Percentiles rank a stretch among this genome's conserved stretches.
Conservation (phyloP, 2,888 invertebrate genomes). For the Apamea crenata region DNA sequence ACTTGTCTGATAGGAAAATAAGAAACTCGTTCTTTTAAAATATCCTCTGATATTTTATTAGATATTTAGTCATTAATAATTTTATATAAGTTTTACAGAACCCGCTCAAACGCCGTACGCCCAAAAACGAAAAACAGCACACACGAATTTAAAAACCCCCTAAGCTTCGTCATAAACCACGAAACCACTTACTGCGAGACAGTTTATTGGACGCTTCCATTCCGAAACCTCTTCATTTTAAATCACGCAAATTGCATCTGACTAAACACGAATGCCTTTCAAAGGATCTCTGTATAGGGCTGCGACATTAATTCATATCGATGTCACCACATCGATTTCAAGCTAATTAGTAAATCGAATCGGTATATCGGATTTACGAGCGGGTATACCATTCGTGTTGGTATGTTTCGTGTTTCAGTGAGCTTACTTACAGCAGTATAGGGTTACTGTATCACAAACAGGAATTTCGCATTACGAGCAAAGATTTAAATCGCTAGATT, state of each 20-base stretch:
- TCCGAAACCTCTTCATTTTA: slow-evolving; percentile 29
- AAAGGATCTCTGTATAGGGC: slow-evolving; percentile 23
- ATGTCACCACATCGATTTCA: slow-evolving; percentile 29
- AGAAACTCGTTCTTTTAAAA: neutral
- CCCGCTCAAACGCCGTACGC: neutral
- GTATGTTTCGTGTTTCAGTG: slow-evolving; percentile 39
- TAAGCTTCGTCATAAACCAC: slow-evolving; percentile 35
- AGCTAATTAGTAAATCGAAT: slow-evolving; percentile 32
- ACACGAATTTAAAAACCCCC: slow-evolving; percentile 11
- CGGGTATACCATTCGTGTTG: slow-evolving; percentile 26
- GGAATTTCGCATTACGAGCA: slow-evolving; percentile 31
- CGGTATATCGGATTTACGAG: slow-evolving; percentile 14
- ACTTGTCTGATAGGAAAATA: neutral
- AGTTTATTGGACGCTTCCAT: slow-evolving; percentile 36
- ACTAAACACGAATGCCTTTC: slow-evolving; percentile 22
- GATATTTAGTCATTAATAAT: neutral
- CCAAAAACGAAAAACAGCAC: slow-evolving; percentile 8
- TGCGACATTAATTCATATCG: slow-evolving; percentile 29
- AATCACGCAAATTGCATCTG: slow-evolving; percentile 44
- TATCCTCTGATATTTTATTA: neutral
- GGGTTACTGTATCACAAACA: slow-evolving; percentile 34
- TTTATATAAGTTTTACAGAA: neutral
- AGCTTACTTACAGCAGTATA: slow-evolving; percentile 6
- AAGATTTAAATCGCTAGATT: neutral
- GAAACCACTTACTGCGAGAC: slow-evolving; percentile 12